A percentile compares a stretch with the other conserved stretches of the same genome.
Conservation (phyloP, 2,797 vertebrate genomes). For the Otolemur crassicaudatus region DNA sequence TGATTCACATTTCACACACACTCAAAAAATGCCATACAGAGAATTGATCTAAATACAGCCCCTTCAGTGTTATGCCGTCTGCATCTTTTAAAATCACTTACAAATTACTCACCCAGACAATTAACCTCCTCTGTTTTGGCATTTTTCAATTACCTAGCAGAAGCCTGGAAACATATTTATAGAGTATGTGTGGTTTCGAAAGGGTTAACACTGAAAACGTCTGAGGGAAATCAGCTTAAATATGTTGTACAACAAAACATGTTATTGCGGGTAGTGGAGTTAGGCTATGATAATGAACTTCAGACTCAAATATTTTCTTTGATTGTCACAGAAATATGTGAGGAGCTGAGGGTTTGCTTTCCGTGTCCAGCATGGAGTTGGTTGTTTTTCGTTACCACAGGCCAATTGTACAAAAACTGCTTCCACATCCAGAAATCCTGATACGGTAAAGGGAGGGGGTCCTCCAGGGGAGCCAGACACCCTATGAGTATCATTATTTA, state of each 20-base stretch:
- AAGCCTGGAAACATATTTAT: conserved; percentile 12
- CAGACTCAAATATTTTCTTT: conserved; percentile 88
- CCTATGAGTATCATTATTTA: conserved; percentile 77
- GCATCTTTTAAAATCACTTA: conserved; percentile 49
- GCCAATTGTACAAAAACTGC: conserved; percentile 85
- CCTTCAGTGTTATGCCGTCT: not conserved
- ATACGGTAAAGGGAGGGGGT: not conserved
- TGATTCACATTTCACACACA: not conserved
- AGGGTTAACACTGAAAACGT: conserved; percentile 83
- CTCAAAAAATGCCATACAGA: not conserved
- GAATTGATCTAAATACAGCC: not conserved
- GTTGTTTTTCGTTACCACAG: conserved; percentile 85
- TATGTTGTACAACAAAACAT: conserved; percentile 88
- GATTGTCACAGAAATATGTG: conserved; percentile 87
- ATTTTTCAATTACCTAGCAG: conserved; percentile 28
- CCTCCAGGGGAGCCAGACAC: conserved; percentile 52
- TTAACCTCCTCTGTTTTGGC: fast-evolving
- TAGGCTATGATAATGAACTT: conserved; percentile 88
- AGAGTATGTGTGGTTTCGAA: not conserved
- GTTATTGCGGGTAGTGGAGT: conserved; percentile 87
- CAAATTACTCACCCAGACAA: conserved; percentile 39
- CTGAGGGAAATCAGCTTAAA: conserved; percentile 87
- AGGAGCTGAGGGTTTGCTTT: conserved; percentile 84
- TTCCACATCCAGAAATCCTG: conserved; percentile 83
- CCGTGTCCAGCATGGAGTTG: conserved; percentile 77